Conservation (phyloP, 2,888 invertebrate genomes). For the Galeruca laticollis region DNA sequence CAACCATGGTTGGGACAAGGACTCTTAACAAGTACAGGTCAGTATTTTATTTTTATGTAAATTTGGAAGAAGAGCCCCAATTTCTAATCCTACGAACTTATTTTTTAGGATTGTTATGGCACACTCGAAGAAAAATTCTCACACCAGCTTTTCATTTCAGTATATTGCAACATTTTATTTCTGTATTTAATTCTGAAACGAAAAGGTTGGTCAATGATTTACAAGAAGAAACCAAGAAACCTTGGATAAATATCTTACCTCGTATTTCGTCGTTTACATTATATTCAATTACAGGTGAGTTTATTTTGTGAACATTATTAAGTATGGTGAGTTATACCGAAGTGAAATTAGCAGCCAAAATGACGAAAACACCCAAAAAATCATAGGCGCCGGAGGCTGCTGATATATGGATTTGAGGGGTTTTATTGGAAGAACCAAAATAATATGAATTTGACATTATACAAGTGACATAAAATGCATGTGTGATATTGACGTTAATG, state of each 20-base stretch:
- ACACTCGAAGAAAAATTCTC: conserved; percentile 52
- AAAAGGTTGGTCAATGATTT: conserved; percentile 51
- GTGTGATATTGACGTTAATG: too few relatives aligned
- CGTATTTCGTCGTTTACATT: conserved; percentile 68
- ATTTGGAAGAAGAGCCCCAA: background rate
- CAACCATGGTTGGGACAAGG: conserved; percentile 44
- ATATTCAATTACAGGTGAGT: conserved; percentile 70
- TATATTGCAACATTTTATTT: conserved; percentile 52
- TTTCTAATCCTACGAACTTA: background rate
- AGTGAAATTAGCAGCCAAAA: too few relatives aligned
- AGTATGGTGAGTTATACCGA: too few relatives aligned
- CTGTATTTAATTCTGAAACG: conserved; percentile 51
- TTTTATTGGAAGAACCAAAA: too few relatives aligned
- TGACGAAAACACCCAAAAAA: too few relatives aligned
- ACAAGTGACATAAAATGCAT: too few relatives aligned
- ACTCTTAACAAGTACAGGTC: conserved; percentile 44
- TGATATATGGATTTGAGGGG: too few relatives aligned
- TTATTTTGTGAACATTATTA: background rate
- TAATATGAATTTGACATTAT: too few relatives aligned
- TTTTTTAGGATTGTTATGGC: conserved; percentile 52
- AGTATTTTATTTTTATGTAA: conserved; percentile 12
- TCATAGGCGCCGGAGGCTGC: too few relatives aligned
- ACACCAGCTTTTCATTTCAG: conserved; percentile 56
- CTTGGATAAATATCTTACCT: conserved; percentile 65
- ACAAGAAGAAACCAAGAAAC: conserved; percentile 50